Percentiles rank a stretch among this genome's conserved stretches.
Conservation (phyloP, 2,888 invertebrate genomes). For the Drosophila fulvimacula region DNA sequence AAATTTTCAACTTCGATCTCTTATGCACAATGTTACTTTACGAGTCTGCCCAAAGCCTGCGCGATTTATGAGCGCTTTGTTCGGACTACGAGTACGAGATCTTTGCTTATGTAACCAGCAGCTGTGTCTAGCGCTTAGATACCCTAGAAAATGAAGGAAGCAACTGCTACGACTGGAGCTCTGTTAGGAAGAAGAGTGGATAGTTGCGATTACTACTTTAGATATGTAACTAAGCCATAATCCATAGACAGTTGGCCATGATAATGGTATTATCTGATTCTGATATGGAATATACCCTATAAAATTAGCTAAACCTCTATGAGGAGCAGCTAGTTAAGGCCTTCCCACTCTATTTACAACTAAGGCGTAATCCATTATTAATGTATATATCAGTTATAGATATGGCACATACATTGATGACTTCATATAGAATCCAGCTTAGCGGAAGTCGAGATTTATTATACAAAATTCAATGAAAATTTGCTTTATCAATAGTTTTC, state of each 20-base stretch:
- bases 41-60: constrained; percentile 22
- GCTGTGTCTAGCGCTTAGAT: constrained; percentile 10
- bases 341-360: neutral
- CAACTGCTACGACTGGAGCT: too few species aligned
- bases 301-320: neutral
- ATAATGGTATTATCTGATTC: too few species aligned
- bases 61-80: constrained; percentile 76
- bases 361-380: neutral
- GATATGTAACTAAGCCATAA: too few species aligned
- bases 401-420: neutral
- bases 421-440: neutral
- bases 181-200: too few species aligned
- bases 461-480: neutral
- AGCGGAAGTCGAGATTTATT: neutral
- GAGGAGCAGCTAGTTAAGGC: too few species aligned
- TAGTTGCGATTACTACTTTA: too few species aligned
- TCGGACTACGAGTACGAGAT: constrained; percentile 25
- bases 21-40: constrained; percentile 42
- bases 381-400: neutral
- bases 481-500: neutral
- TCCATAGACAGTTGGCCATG: too few species aligned
- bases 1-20: constrained; percentile 51
- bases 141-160: neutral
- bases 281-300: too few species aligned
- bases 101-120: constrained; percentile 18